Percentiles rank a stretch among this genome's conserved stretches.
These are phyloP conservation scores for Pseudopodoces humilis DNA, from an alignment of 2,113 vertebrate species.

Conservation along the genomic window DNA sequence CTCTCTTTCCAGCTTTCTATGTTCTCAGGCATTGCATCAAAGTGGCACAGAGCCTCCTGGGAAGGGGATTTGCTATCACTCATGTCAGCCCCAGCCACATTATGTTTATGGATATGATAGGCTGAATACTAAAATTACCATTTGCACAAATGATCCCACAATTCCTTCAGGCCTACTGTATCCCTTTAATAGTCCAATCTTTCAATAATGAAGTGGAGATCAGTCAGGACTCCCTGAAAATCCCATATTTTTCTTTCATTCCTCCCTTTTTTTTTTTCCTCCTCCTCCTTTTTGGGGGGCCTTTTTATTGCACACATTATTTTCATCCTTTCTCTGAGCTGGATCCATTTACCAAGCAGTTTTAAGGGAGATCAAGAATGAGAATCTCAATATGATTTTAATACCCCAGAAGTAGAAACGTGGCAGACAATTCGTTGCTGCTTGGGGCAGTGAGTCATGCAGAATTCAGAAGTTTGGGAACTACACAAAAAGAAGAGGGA, in stretches of 20 bases:
- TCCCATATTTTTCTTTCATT: slow-evolving; percentile 60
- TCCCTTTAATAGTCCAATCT: slow-evolving; percentile 71
- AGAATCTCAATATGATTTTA: slow-evolving; percentile 56
- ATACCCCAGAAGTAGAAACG: slow-evolving; percentile 31
- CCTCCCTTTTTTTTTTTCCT: background rate
- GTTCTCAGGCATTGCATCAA: slow-evolving; percentile 58
- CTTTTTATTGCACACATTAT: slow-evolving; percentile 43
- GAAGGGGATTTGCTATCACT: slow-evolving; percentile 53
- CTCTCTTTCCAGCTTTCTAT: background rate
- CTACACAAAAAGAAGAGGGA: background rate
- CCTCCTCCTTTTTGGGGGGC: background rate
- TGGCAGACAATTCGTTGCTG: slow-evolving; percentile 47
- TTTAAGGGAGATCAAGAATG: slow-evolving; percentile 53
- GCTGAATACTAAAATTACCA: slow-evolving; percentile 74
- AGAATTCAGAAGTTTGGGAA: background rate
- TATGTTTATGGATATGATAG: slow-evolving; percentile 67
- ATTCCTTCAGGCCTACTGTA: slow-evolving; percentile 69
- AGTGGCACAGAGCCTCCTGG: slow-evolving; percentile 48
- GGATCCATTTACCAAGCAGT: slow-evolving; percentile 34
- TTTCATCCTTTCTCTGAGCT: slow-evolving; percentile 38
- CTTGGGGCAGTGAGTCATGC: slow-evolving; percentile 31
- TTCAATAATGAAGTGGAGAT: slow-evolving; percentile 73
- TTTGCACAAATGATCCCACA: slow-evolving; percentile 73
- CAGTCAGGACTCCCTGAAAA: slow-evolving; percentile 63
- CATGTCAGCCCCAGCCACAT: slow-evolving; percentile 44